Percentiles rank a stretch among this genome's conserved stretches.
phyloP scores from a whole-genome alignment of 2,797 vertebrate species.

The Gymnoscopelus microlampas region DNA sequence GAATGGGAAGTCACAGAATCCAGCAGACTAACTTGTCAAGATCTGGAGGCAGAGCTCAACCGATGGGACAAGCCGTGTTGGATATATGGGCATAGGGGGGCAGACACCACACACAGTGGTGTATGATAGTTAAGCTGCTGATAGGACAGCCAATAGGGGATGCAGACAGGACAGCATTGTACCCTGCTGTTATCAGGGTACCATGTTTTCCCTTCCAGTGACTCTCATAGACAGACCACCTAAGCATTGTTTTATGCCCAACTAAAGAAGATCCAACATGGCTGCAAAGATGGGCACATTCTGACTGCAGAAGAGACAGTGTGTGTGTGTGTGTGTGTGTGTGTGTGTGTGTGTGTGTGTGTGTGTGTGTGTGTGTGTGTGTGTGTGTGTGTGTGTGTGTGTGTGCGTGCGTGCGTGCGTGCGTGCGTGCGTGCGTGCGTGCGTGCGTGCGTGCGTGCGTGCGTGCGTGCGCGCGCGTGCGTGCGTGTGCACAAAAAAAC shows the following conservation, averaged over 20 bases:
- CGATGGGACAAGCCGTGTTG: constrained; percentile 19
- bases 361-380: constrained; percentile 1
- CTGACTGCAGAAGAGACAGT: neutral
- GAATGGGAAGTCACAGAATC: too few species aligned
- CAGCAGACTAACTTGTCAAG: too few species aligned
- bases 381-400: constrained; percentile 13
- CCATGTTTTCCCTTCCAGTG: too few species aligned
- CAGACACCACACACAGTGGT: constrained; percentile 60
- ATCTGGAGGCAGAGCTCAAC: too few species aligned
- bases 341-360: constrained; percentile 5
- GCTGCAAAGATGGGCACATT: too few species aligned
- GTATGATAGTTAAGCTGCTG: constrained; percentile 45
- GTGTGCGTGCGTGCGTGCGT: too few species aligned
- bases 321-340: constrained; percentile 7
- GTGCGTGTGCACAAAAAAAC: neutral
- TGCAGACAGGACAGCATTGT: constrained; percentile 8
- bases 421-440: too few species aligned
- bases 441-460: neutral
- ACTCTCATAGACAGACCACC: too few species aligned
- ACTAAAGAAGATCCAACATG: too few species aligned
- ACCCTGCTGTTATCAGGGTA: too few species aligned
- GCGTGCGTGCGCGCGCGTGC: neutral
- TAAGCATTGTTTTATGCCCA: too few species aligned
- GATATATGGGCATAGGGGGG: constrained; percentile 65
- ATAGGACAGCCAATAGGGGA: constrained; percentile 43